Percentiles rank a stretch among this genome's conserved stretches.
Evolutionary conservation across 2,888 invertebrate genomes (phyloP).

Genomic region (Micropterix aruncella): DNA sequence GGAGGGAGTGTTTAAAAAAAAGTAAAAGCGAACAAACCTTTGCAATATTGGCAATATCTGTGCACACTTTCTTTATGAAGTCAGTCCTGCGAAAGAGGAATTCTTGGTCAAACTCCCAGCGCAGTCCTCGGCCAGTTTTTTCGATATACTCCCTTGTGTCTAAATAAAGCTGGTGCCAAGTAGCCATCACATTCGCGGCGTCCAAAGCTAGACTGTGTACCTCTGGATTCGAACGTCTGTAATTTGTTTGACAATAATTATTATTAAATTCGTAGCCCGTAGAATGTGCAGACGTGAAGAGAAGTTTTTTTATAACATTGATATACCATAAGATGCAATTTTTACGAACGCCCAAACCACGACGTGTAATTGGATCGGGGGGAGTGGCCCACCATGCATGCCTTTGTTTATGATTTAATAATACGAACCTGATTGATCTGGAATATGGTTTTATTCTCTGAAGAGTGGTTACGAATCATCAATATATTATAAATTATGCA

Average conservation of each 20-base stretch:
- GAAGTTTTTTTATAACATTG: neutral
- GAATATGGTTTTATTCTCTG: no score
- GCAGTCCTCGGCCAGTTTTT: conserved; percentile 64
- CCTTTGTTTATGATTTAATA: no score
- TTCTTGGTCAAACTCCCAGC: conserved; percentile 87
- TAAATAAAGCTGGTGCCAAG: conserved; percentile 65
- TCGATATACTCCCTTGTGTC: conserved; percentile 75
- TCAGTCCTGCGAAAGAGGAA: conserved; percentile 72
- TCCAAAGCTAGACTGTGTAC: conserved; percentile 38
- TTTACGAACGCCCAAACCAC: no score
- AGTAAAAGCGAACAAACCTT: no score
- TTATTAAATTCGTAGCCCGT: neutral
- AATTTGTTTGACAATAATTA: neutral
- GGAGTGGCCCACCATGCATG: no score
- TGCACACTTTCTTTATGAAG: conserved; percentile 68
- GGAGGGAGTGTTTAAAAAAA: no score
- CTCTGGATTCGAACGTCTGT: conserved; percentile 24
- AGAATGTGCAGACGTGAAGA: neutral
- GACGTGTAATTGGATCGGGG: no score
- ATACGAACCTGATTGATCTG: no score
- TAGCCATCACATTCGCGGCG: conserved; percentile 52
- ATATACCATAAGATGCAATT: no score
- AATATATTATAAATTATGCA: no score
- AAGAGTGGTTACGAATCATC: no score
- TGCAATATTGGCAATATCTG: conserved; percentile 65